phyloP scores from a whole-genome alignment of 2,888 invertebrate genomes.

The Morinoia aosen region DNA sequence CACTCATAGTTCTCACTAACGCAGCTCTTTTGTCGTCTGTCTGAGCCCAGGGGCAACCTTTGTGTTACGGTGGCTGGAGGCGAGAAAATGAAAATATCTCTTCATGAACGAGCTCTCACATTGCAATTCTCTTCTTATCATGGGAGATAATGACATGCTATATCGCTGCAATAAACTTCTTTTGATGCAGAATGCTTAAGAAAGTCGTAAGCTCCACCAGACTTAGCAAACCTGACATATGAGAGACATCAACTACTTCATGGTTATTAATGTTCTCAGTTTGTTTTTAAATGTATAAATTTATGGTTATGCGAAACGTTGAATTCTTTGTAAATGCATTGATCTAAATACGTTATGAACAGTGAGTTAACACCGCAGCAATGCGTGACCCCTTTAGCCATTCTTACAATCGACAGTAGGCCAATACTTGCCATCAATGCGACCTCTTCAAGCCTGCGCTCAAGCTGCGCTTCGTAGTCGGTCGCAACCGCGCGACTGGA shows the following conservation, averaged over 20 bases:
- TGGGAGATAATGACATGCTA: neutral
- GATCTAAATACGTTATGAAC: neutral
- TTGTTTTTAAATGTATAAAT: neutral
- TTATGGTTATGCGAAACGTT: neutral
- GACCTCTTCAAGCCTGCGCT: neutral
- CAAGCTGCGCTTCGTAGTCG: neutral
- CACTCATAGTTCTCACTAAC: neutral
- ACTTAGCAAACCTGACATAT: neutral
- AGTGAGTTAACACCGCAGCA: neutral
- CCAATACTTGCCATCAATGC: neutral
- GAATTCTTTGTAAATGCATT: neutral
- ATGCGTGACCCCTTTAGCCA: neutral
- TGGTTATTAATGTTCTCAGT: neutral
- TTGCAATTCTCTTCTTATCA: neutral
- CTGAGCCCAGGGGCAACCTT: neutral
- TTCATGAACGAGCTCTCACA: neutral
- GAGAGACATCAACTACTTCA: neutral
- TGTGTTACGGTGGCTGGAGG: neutral
- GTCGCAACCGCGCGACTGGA: neutral
- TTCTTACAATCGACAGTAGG: neutral
- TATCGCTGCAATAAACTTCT: neutral
- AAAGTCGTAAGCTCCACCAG: neutral
- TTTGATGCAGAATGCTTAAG: neutral
- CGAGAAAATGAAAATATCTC: neutral
- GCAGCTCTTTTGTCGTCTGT: neutral